Percentiles rank a stretch among this genome's conserved stretches.
These are phyloP conservation scores for Mystacornis crossleyi DNA, from an alignment of 2,113 vertebrate species.

Conservation along the genomic window DNA sequence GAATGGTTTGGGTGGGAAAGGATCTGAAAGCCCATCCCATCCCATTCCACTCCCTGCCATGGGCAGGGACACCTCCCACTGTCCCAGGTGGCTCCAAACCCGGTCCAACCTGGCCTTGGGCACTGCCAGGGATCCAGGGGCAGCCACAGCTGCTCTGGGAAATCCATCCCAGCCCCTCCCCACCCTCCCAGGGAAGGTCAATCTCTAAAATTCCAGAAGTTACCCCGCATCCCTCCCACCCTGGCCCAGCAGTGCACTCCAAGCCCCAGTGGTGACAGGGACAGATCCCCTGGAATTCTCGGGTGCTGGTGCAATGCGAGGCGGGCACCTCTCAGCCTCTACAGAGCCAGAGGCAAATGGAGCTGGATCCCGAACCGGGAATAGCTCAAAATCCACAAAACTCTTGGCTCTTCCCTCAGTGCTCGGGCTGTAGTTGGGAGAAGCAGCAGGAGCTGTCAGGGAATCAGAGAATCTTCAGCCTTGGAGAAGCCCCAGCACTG, in stretches of 20 bases:
- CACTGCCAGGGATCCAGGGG: neutral
- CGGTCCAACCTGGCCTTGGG: neutral
- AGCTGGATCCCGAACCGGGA: neutral
- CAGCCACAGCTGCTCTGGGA: neutral
- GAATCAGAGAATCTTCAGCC: too few species aligned
- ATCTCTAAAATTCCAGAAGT: neutral
- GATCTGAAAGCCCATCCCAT: neutral
- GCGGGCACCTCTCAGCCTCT: neutral
- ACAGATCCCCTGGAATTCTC: neutral
- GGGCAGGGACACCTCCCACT: neutral
- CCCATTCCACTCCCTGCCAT: too few species aligned
- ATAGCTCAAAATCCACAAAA: neutral
- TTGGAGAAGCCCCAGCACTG: neutral
- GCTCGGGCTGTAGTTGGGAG: neutral
- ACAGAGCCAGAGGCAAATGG: neutral
- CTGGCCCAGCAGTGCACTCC: neutral
- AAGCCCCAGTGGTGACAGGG: too few species aligned
- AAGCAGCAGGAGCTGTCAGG: neutral
- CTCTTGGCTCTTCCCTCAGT: neutral
- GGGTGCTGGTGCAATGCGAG: accelerated
- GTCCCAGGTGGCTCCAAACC: neutral
- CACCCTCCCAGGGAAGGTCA: too few species aligned
- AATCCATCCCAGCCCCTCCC: neutral
- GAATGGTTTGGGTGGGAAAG: neutral
- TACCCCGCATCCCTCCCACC: neutral